Evolutionary conservation across 2,888 invertebrate genomes (phyloP).

Genomic region (Brachyptera putata): DNA sequence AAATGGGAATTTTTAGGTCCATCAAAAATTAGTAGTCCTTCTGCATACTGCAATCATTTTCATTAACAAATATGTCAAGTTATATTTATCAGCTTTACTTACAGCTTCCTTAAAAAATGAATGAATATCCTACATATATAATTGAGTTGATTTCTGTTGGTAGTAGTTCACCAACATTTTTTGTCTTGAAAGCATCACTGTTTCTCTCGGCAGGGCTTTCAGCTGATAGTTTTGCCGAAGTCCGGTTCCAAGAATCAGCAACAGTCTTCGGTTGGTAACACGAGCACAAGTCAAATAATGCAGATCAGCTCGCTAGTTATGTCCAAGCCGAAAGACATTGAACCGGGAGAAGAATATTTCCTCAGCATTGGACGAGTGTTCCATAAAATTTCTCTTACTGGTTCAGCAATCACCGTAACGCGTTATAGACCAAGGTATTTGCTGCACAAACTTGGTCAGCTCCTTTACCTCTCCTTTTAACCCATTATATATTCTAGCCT

Average conservation of each 20-base stretch:
- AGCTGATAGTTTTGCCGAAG: slow-evolving; percentile 63
- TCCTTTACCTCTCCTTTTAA: too few species aligned
- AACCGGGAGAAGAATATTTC: slow-evolving; percentile 68
- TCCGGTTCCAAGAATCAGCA: slow-evolving; percentile 15
- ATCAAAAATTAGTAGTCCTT: too few species aligned
- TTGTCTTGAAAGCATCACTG: too few species aligned
- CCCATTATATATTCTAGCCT: too few species aligned
- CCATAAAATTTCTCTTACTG: slow-evolving; percentile 81
- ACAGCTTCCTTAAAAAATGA: too few species aligned
- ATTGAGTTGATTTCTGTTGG: too few species aligned
- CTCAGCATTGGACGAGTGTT: slow-evolving; percentile 93
- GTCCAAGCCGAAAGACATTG: slow-evolving; percentile 42
- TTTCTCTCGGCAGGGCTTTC: slow-evolving; percentile 79
- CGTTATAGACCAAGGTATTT: slow-evolving; percentile 87
- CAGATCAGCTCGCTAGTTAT: slow-evolving; percentile 29
- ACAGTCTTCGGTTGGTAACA: slow-evolving; percentile 37
- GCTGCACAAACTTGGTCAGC: background rate
- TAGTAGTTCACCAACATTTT: too few species aligned
- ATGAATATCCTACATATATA: too few species aligned
- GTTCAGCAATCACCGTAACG: slow-evolving; percentile 89
- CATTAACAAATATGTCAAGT: too few species aligned
- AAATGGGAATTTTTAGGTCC: too few species aligned
- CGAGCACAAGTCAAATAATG: slow-evolving; percentile 40
- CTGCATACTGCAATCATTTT: too few species aligned
- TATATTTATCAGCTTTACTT: too few species aligned